A percentile compares a stretch with the other conserved stretches of the same genome.
phyloP scores from a whole-genome alignment of 2,113 vertebrate genomes.

The Sigmodon hispidus region DNA sequence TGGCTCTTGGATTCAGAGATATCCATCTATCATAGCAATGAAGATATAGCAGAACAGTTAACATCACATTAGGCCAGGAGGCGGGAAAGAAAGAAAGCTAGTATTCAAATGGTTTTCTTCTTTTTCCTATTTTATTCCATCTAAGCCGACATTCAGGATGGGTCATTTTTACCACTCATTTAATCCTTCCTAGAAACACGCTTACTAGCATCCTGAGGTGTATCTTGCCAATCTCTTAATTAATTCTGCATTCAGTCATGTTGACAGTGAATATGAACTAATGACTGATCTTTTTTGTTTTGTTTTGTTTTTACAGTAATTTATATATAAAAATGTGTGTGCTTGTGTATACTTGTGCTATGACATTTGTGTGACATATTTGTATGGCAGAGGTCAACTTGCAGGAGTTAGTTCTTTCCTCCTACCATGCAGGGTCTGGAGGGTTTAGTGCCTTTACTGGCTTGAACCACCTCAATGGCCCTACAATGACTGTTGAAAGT shows the following conservation, averaged over 20 bases:
- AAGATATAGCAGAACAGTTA: not conserved
- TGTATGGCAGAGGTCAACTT: not conserved
- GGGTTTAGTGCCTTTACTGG: not conserved
- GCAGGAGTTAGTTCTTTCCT: not conserved
- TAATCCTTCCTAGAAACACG: not conserved
- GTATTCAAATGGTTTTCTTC: not conserved
- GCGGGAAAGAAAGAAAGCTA: not conserved
- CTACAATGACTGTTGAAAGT: not conserved
- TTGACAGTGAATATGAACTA: not conserved
- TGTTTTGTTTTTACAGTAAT: not conserved
- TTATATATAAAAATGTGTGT: not conserved
- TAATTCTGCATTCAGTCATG: not conserved
- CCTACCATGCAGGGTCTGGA: not conserved
- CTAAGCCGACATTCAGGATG: not conserved
- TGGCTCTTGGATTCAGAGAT: not conserved
- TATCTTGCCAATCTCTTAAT: not conserved
- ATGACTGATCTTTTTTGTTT: not conserved
- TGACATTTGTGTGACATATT: not conserved
- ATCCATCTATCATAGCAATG: not conserved
- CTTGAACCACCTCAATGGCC: not conserved
- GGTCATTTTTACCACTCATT: not conserved
- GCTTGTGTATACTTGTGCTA: no score
- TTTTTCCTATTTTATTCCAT: not conserved
- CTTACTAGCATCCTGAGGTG: not conserved
- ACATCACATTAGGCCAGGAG: no score